Percentiles rank a stretch among this genome's conserved stretches.
These are phyloP conservation scores for Tiliqua scincoides DNA, from an alignment of 2,113 vertebrate species.

Conservation along the genomic window DNA sequence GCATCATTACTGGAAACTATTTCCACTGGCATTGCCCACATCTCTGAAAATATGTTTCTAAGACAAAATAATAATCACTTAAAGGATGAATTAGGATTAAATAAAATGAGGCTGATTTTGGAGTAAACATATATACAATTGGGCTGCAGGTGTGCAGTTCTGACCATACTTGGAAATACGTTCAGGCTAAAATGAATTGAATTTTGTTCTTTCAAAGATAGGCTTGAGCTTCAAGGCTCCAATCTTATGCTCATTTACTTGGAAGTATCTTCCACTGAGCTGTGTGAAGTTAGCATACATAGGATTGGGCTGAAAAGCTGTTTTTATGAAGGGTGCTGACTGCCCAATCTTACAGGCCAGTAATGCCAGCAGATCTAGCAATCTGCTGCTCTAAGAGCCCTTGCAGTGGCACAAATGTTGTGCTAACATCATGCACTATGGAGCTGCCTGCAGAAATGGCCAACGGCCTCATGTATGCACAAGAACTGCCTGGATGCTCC, in stretches of 20 bases:
- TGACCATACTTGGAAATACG: neutral
- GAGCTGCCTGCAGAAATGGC: no score
- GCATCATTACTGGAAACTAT: no score
- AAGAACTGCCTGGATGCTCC: no score
- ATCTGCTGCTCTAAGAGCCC: no score
- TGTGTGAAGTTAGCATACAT: neutral
- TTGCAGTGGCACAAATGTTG: no score
- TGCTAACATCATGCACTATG: no score
- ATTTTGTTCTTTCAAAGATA: neutral
- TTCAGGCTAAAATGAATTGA: neutral
- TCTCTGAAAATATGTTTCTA: slow-evolving; percentile 4
- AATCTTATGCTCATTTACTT: neutral
- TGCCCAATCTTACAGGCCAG: no score
- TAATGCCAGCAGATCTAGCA: no score
- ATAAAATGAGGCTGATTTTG: neutral
- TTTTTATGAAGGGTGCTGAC: neutral
- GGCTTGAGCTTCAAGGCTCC: neutral
- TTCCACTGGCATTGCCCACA: neutral
- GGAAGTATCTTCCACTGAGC: neutral
- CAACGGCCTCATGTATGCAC: no score
- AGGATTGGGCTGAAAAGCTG: neutral
- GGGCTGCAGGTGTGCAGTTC: neutral
- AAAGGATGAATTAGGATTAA: neutral
- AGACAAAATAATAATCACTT: neutral
- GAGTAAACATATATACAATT: neutral